Evolutionary conservation across 2,888 invertebrate genomes (phyloP), one percentile per base, ranked within the genome.

Genomic region (Dicyrtomina minuta): DNA sequence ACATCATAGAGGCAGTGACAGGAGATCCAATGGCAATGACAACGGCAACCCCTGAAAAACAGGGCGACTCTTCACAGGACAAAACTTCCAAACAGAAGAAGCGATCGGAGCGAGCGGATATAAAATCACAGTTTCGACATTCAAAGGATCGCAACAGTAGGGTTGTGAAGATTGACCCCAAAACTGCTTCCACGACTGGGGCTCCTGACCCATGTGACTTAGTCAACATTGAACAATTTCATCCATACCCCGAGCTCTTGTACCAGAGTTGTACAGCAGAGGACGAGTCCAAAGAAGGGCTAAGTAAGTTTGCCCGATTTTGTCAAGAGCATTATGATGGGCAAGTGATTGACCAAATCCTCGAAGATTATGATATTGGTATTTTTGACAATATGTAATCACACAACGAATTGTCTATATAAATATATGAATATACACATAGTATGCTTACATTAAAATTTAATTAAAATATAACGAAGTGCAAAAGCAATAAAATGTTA

Each of bases 361-460:
- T 49, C 4, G 44, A 46, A 12, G 8, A 49, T 1, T 49, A 44
- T 27, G 62, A 62, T 17, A 24, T 33, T 12, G 51, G 49, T 33
- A 8, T 62, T 10, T 62, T 62, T 51, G 62, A 62, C n/a, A 51
- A 44, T 12, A 60, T 60, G 60, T 59, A 39, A 59, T 27, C n/a
- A n/a, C n/a, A n/a, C n/a, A n/a, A n/a, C n/a, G n/a, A n/a, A 58
- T 10, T 15, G 5, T 10, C 15, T 46, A 46, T 41, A 41, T 41
- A 41, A 41, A 41, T 41, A 41, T 41, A 13, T 8, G 8, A 13
- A 12, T 41, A 12, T 41, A 41, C 13, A 13, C 43, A 41, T 12
- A 41, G n/a, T n/a, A n/a, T n/a, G n/a, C n/a, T n/a, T n/a, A n/a
- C n/a, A n/a, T n/a, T n/a, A n/a, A n/a, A n/a, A n/a, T n/a, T n/a